Evolutionary conservation across 2,113 vertebrate genomes (phyloP).

Genomic region (Austrofundulus limnaeus): DNA sequence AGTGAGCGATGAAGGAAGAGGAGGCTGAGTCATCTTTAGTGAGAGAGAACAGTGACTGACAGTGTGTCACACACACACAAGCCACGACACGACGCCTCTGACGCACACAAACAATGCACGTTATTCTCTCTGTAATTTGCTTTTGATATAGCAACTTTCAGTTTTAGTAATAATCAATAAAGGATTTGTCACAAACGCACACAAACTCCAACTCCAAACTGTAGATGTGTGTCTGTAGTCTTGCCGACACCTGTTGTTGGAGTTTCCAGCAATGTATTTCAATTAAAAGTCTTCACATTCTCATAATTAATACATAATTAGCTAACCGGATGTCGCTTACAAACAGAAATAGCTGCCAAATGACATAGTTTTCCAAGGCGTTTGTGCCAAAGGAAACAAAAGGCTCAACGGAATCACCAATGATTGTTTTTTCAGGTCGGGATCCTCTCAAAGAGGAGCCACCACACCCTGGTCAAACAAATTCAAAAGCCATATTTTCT

Average conservation of each 20-base stretch:
- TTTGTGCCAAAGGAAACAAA: conserved; percentile 36
- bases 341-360: conserved; percentile 36
- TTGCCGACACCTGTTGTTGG: conserved; percentile 21
- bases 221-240: conserved; percentile 47
- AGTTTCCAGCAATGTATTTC: conserved; percentile 14
- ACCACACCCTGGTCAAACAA: conserved; percentile 60
- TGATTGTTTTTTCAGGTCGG: conserved; percentile 23
- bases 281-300: conserved; percentile 23
- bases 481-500: conserved; percentile 23
- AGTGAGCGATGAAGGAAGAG: conserved; percentile 20
- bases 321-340: not conserved
- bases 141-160: not conserved
- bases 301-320: conserved; percentile 26
- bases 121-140: not conserved
- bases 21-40: conserved; percentile 64
- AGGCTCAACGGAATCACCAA: conserved; percentile 39
- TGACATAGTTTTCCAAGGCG: conserved; percentile 40
- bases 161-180: not conserved
- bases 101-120: conserved; percentile 22
- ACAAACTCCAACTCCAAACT: conserved; percentile 3
- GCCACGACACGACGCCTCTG: conserved; percentile 27
- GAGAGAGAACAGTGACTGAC: conserved; percentile 41
- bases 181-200: not conserved
- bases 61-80: conserved; percentile 53
- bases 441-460: conserved; percentile 26